Conservation (phyloP, 2,888 invertebrate genomes). For the Athripsodes cinereus region DNA sequence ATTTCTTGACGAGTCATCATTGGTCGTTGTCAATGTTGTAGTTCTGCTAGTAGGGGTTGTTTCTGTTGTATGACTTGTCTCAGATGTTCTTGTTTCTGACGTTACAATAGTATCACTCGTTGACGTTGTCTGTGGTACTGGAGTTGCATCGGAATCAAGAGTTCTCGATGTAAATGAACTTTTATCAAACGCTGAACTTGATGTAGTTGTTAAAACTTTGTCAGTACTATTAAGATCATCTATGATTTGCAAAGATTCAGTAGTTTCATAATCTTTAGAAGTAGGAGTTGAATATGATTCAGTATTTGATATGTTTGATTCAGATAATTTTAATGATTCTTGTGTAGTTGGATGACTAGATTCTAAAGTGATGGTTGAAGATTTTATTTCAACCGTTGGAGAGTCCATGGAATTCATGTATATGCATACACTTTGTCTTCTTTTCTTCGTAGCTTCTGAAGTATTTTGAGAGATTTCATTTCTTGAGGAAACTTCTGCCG, state of each 20-base stretch:
- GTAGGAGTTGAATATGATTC: constrained; percentile 8
- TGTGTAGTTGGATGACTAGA: constrained; percentile 8
- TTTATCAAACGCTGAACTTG: not conserved
- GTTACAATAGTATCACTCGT: constrained; percentile 13
- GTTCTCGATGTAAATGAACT: not conserved
- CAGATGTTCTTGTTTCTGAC: constrained; percentile 16
- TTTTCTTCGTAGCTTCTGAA: constrained; percentile 19
- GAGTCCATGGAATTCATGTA: constrained; percentile 27
- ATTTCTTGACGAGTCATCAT: constrained; percentile 33
- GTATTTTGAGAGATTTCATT: constrained; percentile 7
- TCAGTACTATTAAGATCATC: not conserved
- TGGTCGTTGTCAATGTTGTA: constrained; percentile 11
- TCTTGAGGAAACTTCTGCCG: constrained; percentile 10
- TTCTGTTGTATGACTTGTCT: constrained; percentile 20
- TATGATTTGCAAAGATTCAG: not conserved
- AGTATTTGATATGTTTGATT: constrained; percentile 3
- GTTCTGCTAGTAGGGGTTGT: constrained; percentile 3
- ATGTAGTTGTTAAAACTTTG: not conserved
- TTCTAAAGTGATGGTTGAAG: constrained; percentile 18
- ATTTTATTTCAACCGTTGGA: constrained; percentile 22
- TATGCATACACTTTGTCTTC: constrained; percentile 28
- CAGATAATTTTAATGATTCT: constrained; percentile 7
- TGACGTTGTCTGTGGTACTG: constrained; percentile 4
- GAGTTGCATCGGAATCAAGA: constrained; percentile 2
- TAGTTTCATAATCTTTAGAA: constrained; percentile 3